Percentiles rank a stretch among this genome's conserved stretches.
Evolutionary conservation across 2,113 vertebrate species (phyloP).

Genomic region (Tetraodon nigroviridis): DNA sequence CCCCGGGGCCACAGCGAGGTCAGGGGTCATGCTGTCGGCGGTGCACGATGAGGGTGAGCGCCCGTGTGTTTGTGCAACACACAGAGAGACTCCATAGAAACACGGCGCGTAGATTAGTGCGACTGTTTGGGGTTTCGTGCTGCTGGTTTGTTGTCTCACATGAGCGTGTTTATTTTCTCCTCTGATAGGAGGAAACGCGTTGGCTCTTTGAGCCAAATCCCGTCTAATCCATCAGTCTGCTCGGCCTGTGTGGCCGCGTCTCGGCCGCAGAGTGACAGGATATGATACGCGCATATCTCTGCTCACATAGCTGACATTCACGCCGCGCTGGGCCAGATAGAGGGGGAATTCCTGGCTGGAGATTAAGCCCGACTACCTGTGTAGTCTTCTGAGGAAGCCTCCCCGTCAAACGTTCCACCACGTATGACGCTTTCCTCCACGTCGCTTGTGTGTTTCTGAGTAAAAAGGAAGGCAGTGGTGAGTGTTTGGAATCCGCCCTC

Average conservation of each 20-base stretch:
- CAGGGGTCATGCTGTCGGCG: conserved; percentile 44
- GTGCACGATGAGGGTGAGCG: conserved; percentile 4
- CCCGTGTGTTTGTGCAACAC: conserved; percentile 13
- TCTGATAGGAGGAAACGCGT: conserved; percentile 51
- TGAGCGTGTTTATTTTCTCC: conserved; percentile 49
- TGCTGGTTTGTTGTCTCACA: conserved; percentile 43
- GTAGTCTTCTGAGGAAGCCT: conserved; percentile 1
- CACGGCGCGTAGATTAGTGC: conserved; percentile 16
- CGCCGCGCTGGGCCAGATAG: conserved; percentile 35
- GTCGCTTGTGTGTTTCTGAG: background rate
- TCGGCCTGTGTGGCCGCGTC: conserved; percentile 46
- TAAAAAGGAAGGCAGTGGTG: background rate
- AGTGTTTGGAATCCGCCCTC: conserved; percentile 10
- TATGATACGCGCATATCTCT: conserved; percentile 49
- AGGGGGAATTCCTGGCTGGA: conserved; percentile 35
- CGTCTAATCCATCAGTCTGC: conserved; percentile 36
- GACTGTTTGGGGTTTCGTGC: conserved; percentile 30
- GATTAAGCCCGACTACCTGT: conserved; percentile 20
- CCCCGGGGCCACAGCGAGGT: conserved; percentile 44
- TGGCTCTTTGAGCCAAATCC: conserved; percentile 34
- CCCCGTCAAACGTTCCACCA: conserved; percentile 1
- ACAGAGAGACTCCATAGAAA: conserved; percentile 33
- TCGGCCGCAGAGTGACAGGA: conserved; percentile 20
- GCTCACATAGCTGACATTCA: conserved; percentile 52
- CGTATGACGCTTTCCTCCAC: too few relatives aligned